Evolutionary conservation across 2,113 vertebrate species (phyloP).

Genomic region (Jaculus jaculus): DNA sequence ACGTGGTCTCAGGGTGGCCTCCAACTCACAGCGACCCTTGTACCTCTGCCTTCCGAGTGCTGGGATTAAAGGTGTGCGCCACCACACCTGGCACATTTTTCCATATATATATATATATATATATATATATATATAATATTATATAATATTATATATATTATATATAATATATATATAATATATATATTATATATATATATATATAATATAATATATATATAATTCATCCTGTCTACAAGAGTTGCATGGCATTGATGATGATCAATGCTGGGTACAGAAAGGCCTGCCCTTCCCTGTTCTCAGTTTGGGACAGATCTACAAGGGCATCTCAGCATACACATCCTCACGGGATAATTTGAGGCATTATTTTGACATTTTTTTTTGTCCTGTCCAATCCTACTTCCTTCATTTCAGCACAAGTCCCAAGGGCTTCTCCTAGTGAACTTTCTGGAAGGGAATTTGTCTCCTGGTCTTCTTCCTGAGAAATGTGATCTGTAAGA

Average conservation of each 20-base stretch:
- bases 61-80: no score
- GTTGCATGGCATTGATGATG: background rate
- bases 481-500: constrained; percentile 27
- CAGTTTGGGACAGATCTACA: background rate
- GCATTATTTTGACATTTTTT: background rate
- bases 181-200: no score
- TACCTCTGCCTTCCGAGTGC: no score
- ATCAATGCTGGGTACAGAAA: background rate
- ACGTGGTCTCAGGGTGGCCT: no score
- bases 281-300: background rate
- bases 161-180: no score
- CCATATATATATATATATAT: background rate
- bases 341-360: background rate
- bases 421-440: background rate
- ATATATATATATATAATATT: constrained; percentile 1
- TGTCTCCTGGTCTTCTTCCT: constrained; percentile 15
- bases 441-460: constrained; percentile 15
- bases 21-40: no score
- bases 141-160: no score
- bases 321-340: background rate
- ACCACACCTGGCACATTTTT: no score
- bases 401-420: background rate
- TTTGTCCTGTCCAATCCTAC: background rate
- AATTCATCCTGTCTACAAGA: background rate
- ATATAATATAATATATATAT: background rate